Evolutionary conservation across 2,888 invertebrate species (phyloP), one percentile per base, ranked within the genome.

Genomic region (Platycheirus albimanus): DNA sequence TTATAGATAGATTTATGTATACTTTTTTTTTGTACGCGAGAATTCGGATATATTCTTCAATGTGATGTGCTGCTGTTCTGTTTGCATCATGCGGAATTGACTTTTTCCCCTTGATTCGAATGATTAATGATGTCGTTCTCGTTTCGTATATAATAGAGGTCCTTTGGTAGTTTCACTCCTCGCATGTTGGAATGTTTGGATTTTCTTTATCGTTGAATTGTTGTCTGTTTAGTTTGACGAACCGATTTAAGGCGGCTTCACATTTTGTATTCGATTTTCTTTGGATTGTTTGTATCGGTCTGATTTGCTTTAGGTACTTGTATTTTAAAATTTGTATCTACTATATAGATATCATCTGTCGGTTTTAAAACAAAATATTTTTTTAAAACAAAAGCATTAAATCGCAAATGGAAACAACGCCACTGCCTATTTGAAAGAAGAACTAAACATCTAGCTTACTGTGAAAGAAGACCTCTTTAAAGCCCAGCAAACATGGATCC

Each of bases 61-160:
- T 69, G 69, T 74, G 83, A 83, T 83, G 77, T 64, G 75, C 79
- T 71, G 81, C 81, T 71, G 63, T 61, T 83, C 51, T 28, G 43
- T 45, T 45, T 36, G 83, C 78, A 69, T 83, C 72, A 83, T 63
- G 69, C 78, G 83, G 83, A 78, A 83, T 78, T 83, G 83, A 78
- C 83, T 83, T 77, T 77, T 83, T 78, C 69, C 78, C 81, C 78
- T 72, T 69, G 69, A 78, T 78, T 78, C 72, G 58, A 83, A 83
- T 83, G 83, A 83, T 83, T 83, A 83, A 83, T 83, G 83, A 83
- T 83, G 78, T 78, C 72, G 78, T 72, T 56, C n/a, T n/a, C n/a
- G n/a, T n/a, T n/a, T 72, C 24, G 72, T 43, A 83, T 51, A 83
- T 83, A 83, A 72, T 63, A 41, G 7, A 74, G 72, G 78, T 78